These are phyloP conservation scores for Drosophila subquinaria DNA, from an alignment of 2,888 invertebrate species.

Conservation along the genomic window DNA sequence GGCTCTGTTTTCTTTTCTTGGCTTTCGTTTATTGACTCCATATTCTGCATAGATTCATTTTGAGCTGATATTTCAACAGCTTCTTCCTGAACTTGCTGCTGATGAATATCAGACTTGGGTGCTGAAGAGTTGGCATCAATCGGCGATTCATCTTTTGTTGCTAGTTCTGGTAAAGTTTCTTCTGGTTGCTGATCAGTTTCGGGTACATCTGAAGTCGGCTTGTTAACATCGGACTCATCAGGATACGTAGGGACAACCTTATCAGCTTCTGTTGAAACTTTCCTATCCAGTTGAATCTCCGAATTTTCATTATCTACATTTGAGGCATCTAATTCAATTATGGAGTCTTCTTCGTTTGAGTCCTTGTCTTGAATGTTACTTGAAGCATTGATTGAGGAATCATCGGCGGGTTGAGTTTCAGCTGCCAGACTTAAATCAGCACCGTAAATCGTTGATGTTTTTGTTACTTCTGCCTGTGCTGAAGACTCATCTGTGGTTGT, in stretches of 20 bases:
- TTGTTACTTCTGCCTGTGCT: not conserved
- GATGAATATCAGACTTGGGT: not conserved
- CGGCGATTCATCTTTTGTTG: not conserved
- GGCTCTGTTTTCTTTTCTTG: not conserved
- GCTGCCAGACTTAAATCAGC: not conserved
- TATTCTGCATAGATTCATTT: not conserved
- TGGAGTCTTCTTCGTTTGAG: constrained; percentile 5
- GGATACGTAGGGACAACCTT: not conserved
- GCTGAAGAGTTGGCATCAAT: not conserved
- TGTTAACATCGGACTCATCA: not conserved
- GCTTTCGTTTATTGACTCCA: not conserved
- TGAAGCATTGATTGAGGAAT: not conserved
- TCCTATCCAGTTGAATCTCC: not conserved
- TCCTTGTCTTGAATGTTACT: not conserved
- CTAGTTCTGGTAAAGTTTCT: not conserved
- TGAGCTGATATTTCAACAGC: not conserved
- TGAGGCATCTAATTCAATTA: constrained; percentile 14
- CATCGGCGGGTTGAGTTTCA: not conserved
- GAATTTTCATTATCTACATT: constrained; percentile 6
- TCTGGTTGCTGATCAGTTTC: not conserved
- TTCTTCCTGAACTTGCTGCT: not conserved
- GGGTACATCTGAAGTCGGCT: not conserved
- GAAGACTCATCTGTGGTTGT: not conserved
- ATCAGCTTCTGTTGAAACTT: not conserved
- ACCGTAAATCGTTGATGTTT: constrained; percentile 24